Base-by-base conservation (phyloP, 2,797 vertebrate species). In the Sebastes iracundus region DNA sequence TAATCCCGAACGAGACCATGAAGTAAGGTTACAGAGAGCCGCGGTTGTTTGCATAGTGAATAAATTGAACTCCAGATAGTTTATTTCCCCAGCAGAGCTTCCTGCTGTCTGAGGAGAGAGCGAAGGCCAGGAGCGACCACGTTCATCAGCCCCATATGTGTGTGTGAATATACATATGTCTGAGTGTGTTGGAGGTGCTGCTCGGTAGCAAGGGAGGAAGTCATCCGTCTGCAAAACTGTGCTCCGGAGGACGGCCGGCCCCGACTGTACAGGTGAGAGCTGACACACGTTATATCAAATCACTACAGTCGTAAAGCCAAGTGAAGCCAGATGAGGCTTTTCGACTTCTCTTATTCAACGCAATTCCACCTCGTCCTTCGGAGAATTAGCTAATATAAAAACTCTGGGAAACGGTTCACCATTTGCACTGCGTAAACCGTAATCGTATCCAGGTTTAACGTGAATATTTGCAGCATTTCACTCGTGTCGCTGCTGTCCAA, bases 181-280 rank as follows among this genome's bases (percentile, higher is more conserved):
- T 58, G 74, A 64, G 72, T 66, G 86, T 64, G 62, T 66, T 46
- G 59, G 83, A 84, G 84, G 78, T 42, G 79, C 83, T 67, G 84
- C 87, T 90, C 91, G 22, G 92, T 91, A 93, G 91, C 88, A 83
- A 77, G 74, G 77, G 73, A 90, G 93, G 92, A 94, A 94, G 91
- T 92, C 87, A 84, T 94, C 77, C 42, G 80, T 94, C 91, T 92
- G 1, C 83, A 22, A 28, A 82, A 72, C 60, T 68, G 83, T 33
- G 83, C 77, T 78, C 72, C 32, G 63, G 83, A 79, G 77, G 64
- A 75, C 5, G 14, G 55, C 63, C 30, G 52, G 53, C 63, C 83
- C 68, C 69, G 82, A 86, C 90, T 25, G 72, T 55, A 75, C 91
- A 93, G 92, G 93, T 93, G 89, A 93, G 90, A 85, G 81, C 77